phyloP scores from a whole-genome alignment of 2,888 invertebrate species.

The Spialia ferax region DNA sequence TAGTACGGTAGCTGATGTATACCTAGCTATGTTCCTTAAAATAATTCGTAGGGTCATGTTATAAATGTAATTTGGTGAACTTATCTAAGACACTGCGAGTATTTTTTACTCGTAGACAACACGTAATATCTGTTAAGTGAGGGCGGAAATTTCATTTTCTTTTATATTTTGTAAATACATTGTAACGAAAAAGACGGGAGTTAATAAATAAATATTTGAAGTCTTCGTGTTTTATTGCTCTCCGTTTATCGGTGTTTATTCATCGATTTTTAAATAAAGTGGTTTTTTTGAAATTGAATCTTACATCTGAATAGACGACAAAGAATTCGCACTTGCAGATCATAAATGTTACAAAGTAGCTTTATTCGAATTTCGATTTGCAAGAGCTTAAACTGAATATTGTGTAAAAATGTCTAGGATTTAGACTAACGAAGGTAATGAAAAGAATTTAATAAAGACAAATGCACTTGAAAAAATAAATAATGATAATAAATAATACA shows the following conservation, averaged over 20 bases:
- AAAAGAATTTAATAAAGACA: too few species aligned
- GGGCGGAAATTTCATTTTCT: slow-evolving; percentile 47
- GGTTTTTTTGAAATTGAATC: too few species aligned
- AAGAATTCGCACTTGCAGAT: too few species aligned
- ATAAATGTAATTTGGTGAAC: slow-evolving; percentile 63
- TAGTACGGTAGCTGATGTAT: slow-evolving; percentile 73
- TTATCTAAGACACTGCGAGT: slow-evolving; percentile 58
- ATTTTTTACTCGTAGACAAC: slow-evolving; percentile 46
- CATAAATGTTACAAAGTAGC: too few species aligned
- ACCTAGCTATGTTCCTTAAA: slow-evolving; percentile 78
- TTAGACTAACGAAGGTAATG: too few species aligned
- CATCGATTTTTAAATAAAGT: neutral
- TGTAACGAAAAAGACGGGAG: slow-evolving; percentile 71
- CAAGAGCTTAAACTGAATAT: too few species aligned
- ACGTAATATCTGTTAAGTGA: slow-evolving; percentile 46
- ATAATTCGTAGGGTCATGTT: slow-evolving; percentile 65
- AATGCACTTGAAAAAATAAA: too few species aligned
- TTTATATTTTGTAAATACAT: slow-evolving; percentile 83
- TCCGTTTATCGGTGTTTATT: neutral
- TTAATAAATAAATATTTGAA: slow-evolving; percentile 66
- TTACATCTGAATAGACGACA: too few species aligned
- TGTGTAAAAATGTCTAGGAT: too few species aligned
- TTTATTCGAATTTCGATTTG: too few species aligned
- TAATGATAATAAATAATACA: too few species aligned
- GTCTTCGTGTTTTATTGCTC: slow-evolving; percentile 26